Base-by-base conservation (phyloP, 2,113 vertebrate genomes). In the Hiodon alosoides region DNA sequence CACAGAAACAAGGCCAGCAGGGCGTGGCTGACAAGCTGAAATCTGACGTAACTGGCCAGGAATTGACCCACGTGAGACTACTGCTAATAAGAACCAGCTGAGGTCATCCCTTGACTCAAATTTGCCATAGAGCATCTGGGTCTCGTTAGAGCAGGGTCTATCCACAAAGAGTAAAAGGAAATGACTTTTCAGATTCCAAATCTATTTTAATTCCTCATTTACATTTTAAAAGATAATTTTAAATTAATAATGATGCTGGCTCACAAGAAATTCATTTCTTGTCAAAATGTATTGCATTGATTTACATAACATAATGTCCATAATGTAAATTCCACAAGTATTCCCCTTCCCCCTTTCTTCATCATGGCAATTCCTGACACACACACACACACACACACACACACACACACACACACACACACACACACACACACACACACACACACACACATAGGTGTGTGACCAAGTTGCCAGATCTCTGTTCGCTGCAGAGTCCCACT, bases 101-200 rank as follows among this genome's bases (percentile, higher is more conserved):
- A 71, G 70, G 70, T 60, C 70, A 60, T 46, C 57, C 47, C 16
- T 57, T 71, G 70, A 71, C 54, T 71, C 70, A 71, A n/a, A 11
- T 50, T 70, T 17, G n/a, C 13, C 57, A 17, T 5, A 13, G 57
- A 72, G 59, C 71, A 72, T 72, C 70, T 71, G 70, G 17, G 14
- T 60, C 17, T 57, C n/a, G 61, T 72, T 61, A 51, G 14, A 17
- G 51, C n/a, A 14, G 59, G 61, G 59, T 14, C 71, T 62, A 57
- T 51, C 46, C 47, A 5, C 48, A 11, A 52, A 31, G 17, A 31
- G 54, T 17, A 2, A 14, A 50, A 14, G 11, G 57, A 51, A 72
- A 61, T 62, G 52, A 48, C 48, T 47, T 62, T 72, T 72, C 47
- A 61, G 58, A 60, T 17, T 71, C 60, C n/a, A 59, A 13, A 47